These are phyloP conservation scores for Peromyscus nudipes DNA, from an alignment of 2,797 vertebrate genomes.

Conservation along the genomic window DNA sequence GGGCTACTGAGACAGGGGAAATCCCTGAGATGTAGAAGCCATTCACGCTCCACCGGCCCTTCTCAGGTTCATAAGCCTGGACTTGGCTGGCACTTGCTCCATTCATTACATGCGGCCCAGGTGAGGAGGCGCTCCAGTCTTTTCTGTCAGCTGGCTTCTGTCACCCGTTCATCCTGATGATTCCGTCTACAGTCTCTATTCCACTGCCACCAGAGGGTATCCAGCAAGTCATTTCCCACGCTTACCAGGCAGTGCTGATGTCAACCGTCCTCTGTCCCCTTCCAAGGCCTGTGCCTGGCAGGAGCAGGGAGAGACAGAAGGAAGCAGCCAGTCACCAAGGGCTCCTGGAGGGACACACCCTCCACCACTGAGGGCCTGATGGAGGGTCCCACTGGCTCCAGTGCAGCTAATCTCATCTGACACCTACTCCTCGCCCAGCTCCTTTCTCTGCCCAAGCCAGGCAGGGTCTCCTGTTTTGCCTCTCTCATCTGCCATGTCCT, in stretches of 20 bases:
- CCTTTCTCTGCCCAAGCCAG: not conserved
- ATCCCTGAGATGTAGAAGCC: not conserved
- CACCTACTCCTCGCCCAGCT: not conserved
- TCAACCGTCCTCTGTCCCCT: not conserved
- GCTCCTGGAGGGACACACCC: not conserved
- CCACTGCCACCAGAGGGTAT: not conserved
- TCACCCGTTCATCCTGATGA: not conserved
- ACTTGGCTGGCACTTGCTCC: not conserved
- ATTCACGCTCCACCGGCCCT: no score
- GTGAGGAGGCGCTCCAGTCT: not conserved
- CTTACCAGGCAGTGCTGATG: not conserved
- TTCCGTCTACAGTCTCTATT: not conserved
- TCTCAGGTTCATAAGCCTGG: not conserved
- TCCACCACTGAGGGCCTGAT: not conserved
- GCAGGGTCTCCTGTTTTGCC: not conserved
- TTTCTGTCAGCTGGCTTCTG: not conserved
- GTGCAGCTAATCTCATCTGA: not conserved
- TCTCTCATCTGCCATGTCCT: not conserved
- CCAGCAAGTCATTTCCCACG: accelerated
- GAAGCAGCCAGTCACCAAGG: not conserved
- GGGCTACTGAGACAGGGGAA: not conserved
- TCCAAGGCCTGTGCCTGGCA: not conserved
- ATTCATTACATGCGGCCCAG: not conserved
- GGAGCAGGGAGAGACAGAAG: not conserved
- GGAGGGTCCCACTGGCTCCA: not conserved